These are phyloP conservation scores for Puma concolor DNA, from an alignment of 2,113 vertebrate genomes.

Conservation along the genomic window DNA sequence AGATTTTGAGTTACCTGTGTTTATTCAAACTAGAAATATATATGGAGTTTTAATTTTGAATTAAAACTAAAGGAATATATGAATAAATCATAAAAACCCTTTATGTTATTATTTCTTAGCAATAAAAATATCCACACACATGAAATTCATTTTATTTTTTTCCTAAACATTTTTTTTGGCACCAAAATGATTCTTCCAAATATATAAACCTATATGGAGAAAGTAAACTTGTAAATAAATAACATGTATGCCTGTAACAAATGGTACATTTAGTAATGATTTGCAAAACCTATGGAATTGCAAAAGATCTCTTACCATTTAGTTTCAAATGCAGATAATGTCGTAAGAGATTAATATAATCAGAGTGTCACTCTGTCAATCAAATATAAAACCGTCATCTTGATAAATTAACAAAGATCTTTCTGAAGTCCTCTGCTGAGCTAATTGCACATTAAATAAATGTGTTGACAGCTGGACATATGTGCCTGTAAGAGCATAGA, in stretches of 20 bases:
- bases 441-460: slow-evolving; percentile 32
- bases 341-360: slow-evolving; percentile 34
- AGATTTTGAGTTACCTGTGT: neutral
- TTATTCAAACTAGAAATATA: neutral
- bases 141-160: neutral
- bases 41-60: neutral
- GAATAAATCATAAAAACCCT: neutral
- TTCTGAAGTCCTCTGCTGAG: neutral
- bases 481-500: neutral
- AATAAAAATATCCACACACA: neutral
- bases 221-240: neutral
- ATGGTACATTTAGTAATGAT: neutral
- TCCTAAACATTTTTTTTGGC: neutral
- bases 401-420: slow-evolving; percentile 59
- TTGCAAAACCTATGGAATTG: neutral
- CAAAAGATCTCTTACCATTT: slow-evolving; percentile 25
- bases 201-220: neutral
- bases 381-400: slow-evolving; percentile 49
- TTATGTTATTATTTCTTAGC: neutral
- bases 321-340: neutral
- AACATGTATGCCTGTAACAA: neutral
- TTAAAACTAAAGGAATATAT: neutral
- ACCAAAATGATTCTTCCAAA: neutral
- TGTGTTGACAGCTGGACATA: slow-evolving; percentile 39
- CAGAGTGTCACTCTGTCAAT: slow-evolving; percentile 63